Conservation (phyloP, 2,888 invertebrate species). For the Calliphora vomitoria region DNA sequence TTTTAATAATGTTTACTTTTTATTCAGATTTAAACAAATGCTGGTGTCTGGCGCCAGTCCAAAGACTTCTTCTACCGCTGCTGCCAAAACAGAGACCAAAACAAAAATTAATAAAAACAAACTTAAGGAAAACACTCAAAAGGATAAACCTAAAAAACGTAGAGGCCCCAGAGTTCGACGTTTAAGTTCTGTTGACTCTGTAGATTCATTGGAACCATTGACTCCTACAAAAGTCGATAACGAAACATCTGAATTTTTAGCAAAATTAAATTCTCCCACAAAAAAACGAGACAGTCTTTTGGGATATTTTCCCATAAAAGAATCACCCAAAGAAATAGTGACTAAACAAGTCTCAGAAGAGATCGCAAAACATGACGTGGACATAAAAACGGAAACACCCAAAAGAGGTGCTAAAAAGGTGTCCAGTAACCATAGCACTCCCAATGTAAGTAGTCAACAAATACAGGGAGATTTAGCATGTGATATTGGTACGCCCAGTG, state of each 20-base stretch:
- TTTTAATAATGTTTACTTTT: background rate
- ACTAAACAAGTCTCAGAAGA: conserved; percentile 1
- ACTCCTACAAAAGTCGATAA: conserved; percentile 66
- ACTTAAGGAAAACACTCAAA: conserved; percentile 55
- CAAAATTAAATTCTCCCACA: conserved; percentile 86
- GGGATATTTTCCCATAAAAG: conserved; percentile 86
- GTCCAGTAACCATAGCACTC: background rate
- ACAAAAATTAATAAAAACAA: conserved; percentile 51
- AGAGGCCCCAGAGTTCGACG: conserved; percentile 75
- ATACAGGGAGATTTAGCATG: background rate
- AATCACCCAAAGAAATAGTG: conserved; percentile 76
- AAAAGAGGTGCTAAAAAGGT: background rate
- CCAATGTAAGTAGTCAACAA: background rate
- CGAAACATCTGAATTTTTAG: conserved; percentile 85
- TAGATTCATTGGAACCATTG: conserved; percentile 47
- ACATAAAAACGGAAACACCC: no score
- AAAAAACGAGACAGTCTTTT: conserved; percentile 87
- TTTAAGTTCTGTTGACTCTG: conserved; percentile 75
- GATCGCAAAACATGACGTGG: background rate
- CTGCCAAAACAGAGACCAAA: conserved; percentile 43
- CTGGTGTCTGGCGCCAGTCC: conserved; percentile 76
- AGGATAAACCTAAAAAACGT: conserved; percentile 73
- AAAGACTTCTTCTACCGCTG: background rate
- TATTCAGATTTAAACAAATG: conserved; percentile 81
- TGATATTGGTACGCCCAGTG: conserved; percentile 75